Evolutionary conservation across 1,140 invertebrate species (phyloP), one percentile per base, ranked within the genome.

Genomic region (Neodiprion lecontei): DNA sequence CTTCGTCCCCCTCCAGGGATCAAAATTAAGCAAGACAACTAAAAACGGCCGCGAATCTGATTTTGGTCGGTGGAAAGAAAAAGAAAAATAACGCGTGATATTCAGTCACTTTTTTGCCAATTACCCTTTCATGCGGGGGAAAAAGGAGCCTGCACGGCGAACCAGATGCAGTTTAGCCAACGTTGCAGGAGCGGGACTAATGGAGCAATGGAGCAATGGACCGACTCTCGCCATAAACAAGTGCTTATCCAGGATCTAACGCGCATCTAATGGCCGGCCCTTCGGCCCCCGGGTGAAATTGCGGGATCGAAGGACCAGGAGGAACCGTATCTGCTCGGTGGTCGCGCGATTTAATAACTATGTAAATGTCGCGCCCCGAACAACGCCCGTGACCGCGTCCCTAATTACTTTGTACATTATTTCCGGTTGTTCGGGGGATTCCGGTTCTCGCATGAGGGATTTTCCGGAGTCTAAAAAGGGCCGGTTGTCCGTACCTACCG

Each of bases 321-420:
- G 11, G 53, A 61, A 61, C 53, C 53, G 53, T 12, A 61, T 17
- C n/a, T 17, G 53, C 53, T 17, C 53, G 53, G 53, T 61, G 53
- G 53, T 61, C 53, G 53, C 53, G 53, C 53, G 53, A 61, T 61
- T 61, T 61, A 61, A 61, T 61, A 61, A 61, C 53, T 61, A 61
- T 61, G 53, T 61, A 61, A 61, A 61, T 61, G 53, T 61, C 53
- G 53, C 53, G n/a, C 53, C 53, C 53, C 53, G 53, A 17, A 61
- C 53, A 61, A 61, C 53, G 53, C 5, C 11, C 53, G n/a, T 17
- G 11, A 17, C 11, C n/a, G 53, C n/a, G 53, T 61, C 53, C 53
- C n/a, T 61, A 61, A 61, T 61, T 61, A 61, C 53, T 61, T 61
- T 61, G 53, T 61, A 61, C 53, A 61, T 61, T 61, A 61, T 61